Conservation (phyloP, 2,888 invertebrate species). For the Anthrax anthrax region DNA sequence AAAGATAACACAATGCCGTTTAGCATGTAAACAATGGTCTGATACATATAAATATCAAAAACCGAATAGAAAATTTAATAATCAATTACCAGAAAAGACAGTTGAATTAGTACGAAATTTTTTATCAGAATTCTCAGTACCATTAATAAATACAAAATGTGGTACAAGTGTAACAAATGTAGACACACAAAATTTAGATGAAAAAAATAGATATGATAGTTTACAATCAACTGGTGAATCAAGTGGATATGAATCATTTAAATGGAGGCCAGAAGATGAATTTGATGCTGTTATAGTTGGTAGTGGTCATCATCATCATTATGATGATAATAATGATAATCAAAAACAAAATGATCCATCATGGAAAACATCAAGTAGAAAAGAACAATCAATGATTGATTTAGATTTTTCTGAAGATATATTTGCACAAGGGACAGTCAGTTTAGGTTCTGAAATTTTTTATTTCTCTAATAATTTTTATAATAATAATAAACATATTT, state of each 20-base stretch:
- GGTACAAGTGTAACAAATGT: background rate
- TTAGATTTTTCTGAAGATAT: constrained; percentile 35
- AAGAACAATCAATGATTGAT: constrained; percentile 27
- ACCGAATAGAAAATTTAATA: constrained; percentile 21
- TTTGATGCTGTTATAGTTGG: constrained; percentile 16
- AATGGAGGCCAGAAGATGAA: constrained; percentile 42
- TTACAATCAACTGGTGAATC: constrained; percentile 54
- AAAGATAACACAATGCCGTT: constrained; percentile 57
- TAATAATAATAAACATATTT: background rate
- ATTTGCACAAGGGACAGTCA: constrained; percentile 35
- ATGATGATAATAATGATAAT: constrained; percentile 26
- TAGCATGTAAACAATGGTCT: constrained; percentile 66
- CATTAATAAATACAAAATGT: background rate
- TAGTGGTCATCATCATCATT: constrained; percentile 11
- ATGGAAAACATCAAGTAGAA: constrained; percentile 28
- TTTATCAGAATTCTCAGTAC: constrained; percentile 24
- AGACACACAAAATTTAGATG: constrained; percentile 12
- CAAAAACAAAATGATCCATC: constrained; percentile 17
- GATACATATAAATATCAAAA: constrained; percentile 55
- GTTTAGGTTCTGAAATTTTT: constrained; percentile 23
- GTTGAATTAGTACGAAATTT: constrained; percentile 28
- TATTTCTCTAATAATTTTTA: constrained; percentile 1
- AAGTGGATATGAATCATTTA: constrained; percentile 64
- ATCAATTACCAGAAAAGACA: constrained; percentile 22
- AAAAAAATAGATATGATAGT: constrained; percentile 40